phyloP scores from a whole-genome alignment of 2,797 vertebrate species.

The Pitangus sulphuratus region DNA sequence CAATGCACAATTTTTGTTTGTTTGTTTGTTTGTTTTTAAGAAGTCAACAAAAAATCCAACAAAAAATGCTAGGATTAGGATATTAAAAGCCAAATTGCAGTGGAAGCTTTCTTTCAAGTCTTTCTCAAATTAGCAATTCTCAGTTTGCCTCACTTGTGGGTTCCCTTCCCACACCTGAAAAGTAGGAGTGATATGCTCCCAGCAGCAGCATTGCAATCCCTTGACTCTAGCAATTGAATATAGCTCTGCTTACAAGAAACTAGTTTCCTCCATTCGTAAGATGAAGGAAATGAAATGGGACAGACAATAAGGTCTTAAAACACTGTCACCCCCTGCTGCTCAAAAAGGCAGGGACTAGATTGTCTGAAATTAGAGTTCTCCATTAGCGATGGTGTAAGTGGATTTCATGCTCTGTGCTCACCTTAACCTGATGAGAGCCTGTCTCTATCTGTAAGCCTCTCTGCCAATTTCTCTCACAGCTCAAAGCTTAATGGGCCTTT shows the following conservation, averaged over 20 bases:
- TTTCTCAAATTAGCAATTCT: not conserved
- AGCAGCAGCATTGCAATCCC: not conserved
- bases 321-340: not conserved
- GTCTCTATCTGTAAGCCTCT: not conserved
- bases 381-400: not conserved
- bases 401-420: not conserved
- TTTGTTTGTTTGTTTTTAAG: not conserved
- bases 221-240: not conserved
- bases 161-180: not conserved
- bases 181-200: not conserved
- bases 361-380: not conserved
- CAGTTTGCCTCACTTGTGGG: not conserved
- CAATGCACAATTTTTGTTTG: not conserved
- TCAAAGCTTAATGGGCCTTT: slow-evolving; percentile 44
- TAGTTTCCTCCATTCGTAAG: not conserved
- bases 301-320: not conserved
- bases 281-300: not conserved
- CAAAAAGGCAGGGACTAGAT: not conserved
- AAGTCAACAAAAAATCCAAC: not conserved
- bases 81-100: not conserved
- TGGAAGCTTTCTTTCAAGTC: not conserved
- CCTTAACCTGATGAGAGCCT: not conserved
- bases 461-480: not conserved
- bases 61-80: not conserved
- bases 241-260: not conserved